phyloP scores from a whole-genome alignment of 1,140 invertebrate genomes.

The Probaryconus sp. region DNA sequence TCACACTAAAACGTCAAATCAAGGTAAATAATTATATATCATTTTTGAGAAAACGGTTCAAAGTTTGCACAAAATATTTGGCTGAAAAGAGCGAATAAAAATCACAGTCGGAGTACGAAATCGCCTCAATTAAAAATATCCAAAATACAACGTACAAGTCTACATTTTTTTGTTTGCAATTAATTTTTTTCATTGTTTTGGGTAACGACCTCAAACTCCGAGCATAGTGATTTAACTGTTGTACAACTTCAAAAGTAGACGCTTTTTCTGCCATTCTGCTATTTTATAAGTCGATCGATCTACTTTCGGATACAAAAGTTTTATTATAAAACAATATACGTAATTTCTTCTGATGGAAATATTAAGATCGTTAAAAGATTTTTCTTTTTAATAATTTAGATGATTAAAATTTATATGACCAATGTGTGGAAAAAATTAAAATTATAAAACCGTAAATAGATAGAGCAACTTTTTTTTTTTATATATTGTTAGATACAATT shows the following conservation, averaged over 20 bases:
- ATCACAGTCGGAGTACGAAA: constrained; percentile 4
- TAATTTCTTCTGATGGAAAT: constrained; percentile 1
- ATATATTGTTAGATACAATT: constrained; percentile 33
- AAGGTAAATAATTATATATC: too few species aligned
- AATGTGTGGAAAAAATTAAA: constrained; percentile 7
- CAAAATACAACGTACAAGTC: not conserved
- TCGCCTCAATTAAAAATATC: constrained; percentile 2
- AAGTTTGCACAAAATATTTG: constrained; percentile 40
- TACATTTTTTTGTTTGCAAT: too few species aligned
- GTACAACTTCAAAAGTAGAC: constrained; percentile 17
- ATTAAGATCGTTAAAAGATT: too few species aligned
- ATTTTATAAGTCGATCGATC: constrained; percentile 23
- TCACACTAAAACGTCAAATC: too few species aligned
- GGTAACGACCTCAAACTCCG: not conserved
- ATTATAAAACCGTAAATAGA: constrained; percentile 22
- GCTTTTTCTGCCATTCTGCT: constrained; percentile 25
- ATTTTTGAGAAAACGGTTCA: constrained; percentile 49
- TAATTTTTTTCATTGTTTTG: constrained; percentile 1
- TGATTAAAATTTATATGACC: too few species aligned
- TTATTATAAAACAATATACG: too few species aligned
- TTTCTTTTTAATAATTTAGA: too few species aligned
- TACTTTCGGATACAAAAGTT: constrained; percentile 21
- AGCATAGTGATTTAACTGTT: constrained; percentile 16
- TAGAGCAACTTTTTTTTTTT: constrained; percentile 13
- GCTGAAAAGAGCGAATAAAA: constrained; percentile 35